phyloP scores from a whole-genome alignment of 2,113 vertebrate genomes.

The Machaerirhynchus nigripectus region DNA sequence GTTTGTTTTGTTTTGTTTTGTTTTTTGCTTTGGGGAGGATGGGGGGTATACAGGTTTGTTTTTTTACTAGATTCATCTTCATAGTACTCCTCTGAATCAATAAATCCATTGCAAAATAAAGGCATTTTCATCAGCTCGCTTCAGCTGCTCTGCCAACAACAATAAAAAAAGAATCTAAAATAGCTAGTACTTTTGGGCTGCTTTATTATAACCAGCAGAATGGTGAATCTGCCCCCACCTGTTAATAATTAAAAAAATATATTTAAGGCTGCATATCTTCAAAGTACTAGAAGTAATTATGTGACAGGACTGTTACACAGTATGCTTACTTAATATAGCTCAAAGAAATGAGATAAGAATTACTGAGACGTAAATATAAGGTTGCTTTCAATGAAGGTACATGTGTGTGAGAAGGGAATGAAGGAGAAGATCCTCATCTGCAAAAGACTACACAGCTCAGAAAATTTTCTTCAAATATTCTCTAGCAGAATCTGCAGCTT shows the following conservation, averaged over 20 bases:
- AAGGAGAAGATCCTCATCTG: background rate
- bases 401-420: background rate
- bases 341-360: conserved; percentile 7
- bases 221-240: background rate
- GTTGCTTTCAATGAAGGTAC: background rate
- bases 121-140: background rate
- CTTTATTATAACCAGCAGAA: background rate
- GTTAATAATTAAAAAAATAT: background rate
- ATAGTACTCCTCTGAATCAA: background rate
- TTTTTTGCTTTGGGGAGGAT: background rate
- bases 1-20: background rate
- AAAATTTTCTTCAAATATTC: background rate
- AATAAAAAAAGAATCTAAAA: background rate
- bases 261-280: background rate
- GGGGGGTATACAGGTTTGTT: background rate
- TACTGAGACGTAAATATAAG: background rate
- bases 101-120: background rate
- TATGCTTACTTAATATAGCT: background rate
- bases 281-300: conserved; percentile 11
- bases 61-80: background rate
- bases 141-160: background rate
- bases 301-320: background rate
- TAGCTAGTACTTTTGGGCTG: background rate
- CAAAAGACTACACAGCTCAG: background rate
- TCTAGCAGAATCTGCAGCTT: background rate